Evolutionary conservation across 2,113 vertebrate genomes (phyloP), one percentile per base, ranked within the genome.

Genomic region (Macrotis lagotis): DNA sequence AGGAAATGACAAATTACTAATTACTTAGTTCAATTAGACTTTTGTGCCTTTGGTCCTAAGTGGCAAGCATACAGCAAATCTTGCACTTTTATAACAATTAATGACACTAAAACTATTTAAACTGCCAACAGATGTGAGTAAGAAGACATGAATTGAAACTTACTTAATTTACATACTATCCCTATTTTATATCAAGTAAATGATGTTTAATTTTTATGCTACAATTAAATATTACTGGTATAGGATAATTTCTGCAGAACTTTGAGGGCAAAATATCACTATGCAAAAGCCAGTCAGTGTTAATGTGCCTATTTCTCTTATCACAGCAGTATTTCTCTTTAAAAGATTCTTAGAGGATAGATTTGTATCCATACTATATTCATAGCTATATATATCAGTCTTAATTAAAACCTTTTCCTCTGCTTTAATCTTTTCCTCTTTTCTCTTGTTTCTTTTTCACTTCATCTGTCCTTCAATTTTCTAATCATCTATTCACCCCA

Each of bases 1-100:
- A 99, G 98, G 98, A 99, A 99, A 99, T 99, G 98, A 99, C 99
- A 99, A 99, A 99, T 99, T 99, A 99, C 98, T 99, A 99, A 99
- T 99, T 99, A 99, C 99, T 99, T 99, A 98, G 98, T 99, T 99
- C 98, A 99, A 99, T 99, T 99, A 99, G 99, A 99, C 98, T 99
- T 99, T 99, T 99, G 98, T 99, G 98, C 99, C 98, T 99, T 99
- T 99, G 98, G 98, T 99, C 98, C 98, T 98, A 98, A 99, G 98
- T 98, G 98, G 98, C 98, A 98, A 98, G 98, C 98, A 98, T 99
- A 99, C 98, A 98, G 99, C 98, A 99, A 99, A 99, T 99, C 98
- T 99, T 99, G 98, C 99, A 99, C 98, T 99, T 99, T 99, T 99
- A 97, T 98, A 99, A 99, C 99, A 99, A 99, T 99, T 99, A 99